These are phyloP conservation scores for Parnassius glacialis DNA, from an alignment of 2,888 invertebrate species.

Conservation along the genomic window DNA sequence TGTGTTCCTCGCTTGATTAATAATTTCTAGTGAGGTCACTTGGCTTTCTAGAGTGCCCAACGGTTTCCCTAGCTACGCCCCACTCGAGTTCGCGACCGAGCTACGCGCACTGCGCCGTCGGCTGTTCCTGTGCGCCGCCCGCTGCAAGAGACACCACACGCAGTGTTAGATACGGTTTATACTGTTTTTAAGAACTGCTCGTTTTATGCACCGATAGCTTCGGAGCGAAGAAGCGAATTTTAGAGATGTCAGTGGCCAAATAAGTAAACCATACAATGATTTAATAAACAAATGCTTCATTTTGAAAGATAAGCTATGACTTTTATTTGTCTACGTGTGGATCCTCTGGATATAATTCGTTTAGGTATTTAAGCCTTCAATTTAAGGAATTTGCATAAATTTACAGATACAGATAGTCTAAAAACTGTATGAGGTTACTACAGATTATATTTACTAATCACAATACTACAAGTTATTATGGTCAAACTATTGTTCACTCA, in stretches of 20 bases:
- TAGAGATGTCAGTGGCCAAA: slow-evolving; percentile 32
- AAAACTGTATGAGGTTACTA: slow-evolving; percentile 10
- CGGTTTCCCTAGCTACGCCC: slow-evolving; percentile 33
- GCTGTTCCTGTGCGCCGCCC: slow-evolving; percentile 78
- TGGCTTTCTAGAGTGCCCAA: slow-evolving; percentile 31
- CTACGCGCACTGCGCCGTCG: slow-evolving; percentile 81
- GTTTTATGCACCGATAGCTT: slow-evolving; percentile 41
- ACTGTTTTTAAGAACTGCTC: slow-evolving; percentile 37
- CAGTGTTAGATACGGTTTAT: slow-evolving; percentile 79
- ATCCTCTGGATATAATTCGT: slow-evolving; percentile 9
- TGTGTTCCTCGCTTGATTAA: slow-evolving; percentile 3
- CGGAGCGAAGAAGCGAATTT: slow-evolving; percentile 49
- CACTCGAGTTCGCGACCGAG: slow-evolving; percentile 42
- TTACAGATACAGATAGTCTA: background rate
- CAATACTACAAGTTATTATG: too few relatives aligned
- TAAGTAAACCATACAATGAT: slow-evolving; percentile 27
- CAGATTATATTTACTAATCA: slow-evolving; percentile 7
- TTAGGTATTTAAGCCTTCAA: background rate
- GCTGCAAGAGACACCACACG: slow-evolving; percentile 82
- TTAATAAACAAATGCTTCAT: background rate
- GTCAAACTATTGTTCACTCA: too few relatives aligned
- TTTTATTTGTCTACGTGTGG: slow-evolving; percentile 19
- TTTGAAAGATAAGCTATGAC: too few relatives aligned
- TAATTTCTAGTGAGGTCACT: background rate
- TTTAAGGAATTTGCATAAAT: too few relatives aligned